Percentiles rank a stretch among this genome's conserved stretches.
Conservation (phyloP, 2,888 invertebrate species). For the Disparrhopalites patrizii region DNA sequence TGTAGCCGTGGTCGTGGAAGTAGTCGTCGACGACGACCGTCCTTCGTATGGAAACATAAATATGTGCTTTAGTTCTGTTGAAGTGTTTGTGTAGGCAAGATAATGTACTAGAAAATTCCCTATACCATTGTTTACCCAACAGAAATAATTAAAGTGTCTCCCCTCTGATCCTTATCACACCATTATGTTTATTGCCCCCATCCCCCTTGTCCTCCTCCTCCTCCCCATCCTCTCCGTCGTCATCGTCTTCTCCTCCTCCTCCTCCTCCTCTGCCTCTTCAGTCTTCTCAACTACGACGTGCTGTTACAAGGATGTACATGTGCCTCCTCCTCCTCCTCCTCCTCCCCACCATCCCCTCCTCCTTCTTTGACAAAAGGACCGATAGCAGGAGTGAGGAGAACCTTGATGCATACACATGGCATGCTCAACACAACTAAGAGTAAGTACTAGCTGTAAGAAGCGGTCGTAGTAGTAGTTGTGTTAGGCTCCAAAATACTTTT, state of each 20-base stretch:
- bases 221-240: not conserved
- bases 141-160: conserved; percentile 41
- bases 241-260: conserved; percentile 2
- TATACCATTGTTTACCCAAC: conserved; percentile 37
- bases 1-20: no score
- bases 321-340: not conserved
- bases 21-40: no score
- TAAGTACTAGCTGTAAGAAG: no score
- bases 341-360: not conserved
- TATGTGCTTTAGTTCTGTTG: conserved; percentile 35
- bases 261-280: conserved; percentile 7
- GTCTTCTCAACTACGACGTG: not conserved
- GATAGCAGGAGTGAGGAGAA: not conserved
- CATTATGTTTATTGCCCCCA: conserved; percentile 40
- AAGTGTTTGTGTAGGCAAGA: conserved; percentile 40
- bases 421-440: conserved; percentile 15
- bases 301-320: no score
- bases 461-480: no score
- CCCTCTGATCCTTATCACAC: conserved; percentile 41
- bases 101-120: conserved; percentile 34
- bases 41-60: conserved; percentile 35
- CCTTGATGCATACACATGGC: not conserved
- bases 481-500: conserved; percentile 8
- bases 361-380: not conserved
- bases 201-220: conserved; percentile 16